These are phyloP conservation scores for Microtus montanus DNA, from an alignment of 2,113 vertebrate species.

Conservation along the genomic window DNA sequence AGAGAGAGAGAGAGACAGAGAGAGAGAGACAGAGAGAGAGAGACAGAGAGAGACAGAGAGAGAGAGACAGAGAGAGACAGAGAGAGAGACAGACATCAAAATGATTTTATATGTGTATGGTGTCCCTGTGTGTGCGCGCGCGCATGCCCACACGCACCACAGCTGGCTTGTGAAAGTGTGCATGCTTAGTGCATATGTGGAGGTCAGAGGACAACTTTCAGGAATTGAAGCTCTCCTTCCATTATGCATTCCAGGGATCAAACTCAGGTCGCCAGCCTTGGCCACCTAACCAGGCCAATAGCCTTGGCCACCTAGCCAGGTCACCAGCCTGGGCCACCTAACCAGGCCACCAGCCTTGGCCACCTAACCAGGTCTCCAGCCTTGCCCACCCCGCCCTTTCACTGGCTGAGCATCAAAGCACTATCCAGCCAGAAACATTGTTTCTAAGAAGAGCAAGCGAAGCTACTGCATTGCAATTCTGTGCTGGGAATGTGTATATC, in stretches of 20 bases:
- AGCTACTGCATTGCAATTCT: conserved; percentile 68
- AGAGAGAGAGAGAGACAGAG: too few relatives aligned
- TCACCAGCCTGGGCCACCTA: not conserved
- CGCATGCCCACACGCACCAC: too few relatives aligned
- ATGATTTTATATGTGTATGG: not conserved
- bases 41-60: too few relatives aligned
- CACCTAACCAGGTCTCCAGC: not conserved
- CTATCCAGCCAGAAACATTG: not conserved
- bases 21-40: too few relatives aligned
- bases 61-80: too few relatives aligned
- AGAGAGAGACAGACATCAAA: not conserved
- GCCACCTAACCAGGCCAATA: not conserved
- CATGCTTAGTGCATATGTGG: not conserved
- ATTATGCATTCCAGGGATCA: not conserved
- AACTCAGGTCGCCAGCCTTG: not conserved
- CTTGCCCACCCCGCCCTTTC: not conserved
- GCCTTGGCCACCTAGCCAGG: not conserved
- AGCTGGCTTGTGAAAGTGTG: not conserved
- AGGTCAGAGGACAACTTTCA: not conserved
- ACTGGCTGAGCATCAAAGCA: not conserved
- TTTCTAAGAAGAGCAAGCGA: conserved; percentile 62
- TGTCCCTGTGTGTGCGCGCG: not conserved
- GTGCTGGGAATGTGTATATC: conserved; percentile 68
- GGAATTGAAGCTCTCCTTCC: not conserved
- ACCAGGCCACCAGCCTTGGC: not conserved